A percentile compares a stretch with the other conserved stretches of the same genome.
Evolutionary conservation across 2,797 vertebrate species (phyloP).

Genomic region (Microhierax caerulescens): DNA sequence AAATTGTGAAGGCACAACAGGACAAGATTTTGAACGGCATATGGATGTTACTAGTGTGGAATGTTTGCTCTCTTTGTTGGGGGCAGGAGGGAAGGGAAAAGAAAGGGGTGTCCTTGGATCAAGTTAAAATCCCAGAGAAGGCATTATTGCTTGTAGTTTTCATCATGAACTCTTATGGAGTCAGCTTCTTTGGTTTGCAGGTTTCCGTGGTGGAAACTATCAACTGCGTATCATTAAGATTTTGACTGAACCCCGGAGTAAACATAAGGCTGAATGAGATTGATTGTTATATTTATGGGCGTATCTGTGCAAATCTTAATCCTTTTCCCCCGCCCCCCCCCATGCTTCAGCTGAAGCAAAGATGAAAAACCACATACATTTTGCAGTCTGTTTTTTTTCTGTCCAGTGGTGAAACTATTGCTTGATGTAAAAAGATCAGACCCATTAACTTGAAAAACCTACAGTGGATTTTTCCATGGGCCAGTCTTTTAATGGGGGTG

Average conservation of each 20-base stretch:
- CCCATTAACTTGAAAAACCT: fast-evolving
- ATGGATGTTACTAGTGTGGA: neutral
- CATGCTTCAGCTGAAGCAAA: neutral
- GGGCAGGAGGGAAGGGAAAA: neutral
- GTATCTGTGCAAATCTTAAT: neutral
- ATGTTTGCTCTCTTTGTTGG: neutral
- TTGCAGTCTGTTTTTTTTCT: neutral
- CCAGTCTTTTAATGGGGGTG: neutral
- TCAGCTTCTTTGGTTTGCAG: neutral
- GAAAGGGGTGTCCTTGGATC: neutral
- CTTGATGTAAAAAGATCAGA: neutral
- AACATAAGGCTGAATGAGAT: neutral
- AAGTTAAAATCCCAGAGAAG: neutral
- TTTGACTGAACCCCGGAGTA: neutral
- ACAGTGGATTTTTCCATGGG: neutral
- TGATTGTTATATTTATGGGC: neutral
- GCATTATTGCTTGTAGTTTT: neutral
- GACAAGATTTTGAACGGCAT: neutral
- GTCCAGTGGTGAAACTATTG: neutral
- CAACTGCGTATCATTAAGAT: neutral
- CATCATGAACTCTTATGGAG: neutral
- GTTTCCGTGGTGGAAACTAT: neutral
- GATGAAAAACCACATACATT: neutral
- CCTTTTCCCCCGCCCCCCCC: fast-evolving
- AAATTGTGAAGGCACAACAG: constrained; percentile 3